Conservation (phyloP, 2,113 vertebrate genomes). For the Erythrocercus mccallii region DNA sequence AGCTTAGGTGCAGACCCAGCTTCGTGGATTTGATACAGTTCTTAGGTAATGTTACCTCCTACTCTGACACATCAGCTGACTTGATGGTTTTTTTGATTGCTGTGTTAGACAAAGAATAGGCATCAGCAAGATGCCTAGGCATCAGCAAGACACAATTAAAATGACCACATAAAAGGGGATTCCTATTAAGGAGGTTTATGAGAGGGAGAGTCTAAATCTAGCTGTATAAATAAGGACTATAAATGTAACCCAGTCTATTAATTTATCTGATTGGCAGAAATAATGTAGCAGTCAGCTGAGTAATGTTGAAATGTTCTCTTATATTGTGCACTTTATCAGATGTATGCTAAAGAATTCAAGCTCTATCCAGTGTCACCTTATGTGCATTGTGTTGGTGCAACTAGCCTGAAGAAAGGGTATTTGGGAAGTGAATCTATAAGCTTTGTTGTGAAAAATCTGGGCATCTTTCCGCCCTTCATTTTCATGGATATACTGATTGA, state of each 20-base stretch:
- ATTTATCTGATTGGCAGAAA: conserved; percentile 27
- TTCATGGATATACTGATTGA: background rate
- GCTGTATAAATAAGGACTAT: conserved; percentile 22
- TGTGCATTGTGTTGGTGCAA: background rate
- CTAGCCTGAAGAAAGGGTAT: background rate
- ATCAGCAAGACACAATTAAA: conserved; percentile 37
- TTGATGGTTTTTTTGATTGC: background rate
- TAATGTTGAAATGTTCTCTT: background rate
- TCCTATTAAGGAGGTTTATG: conserved; percentile 40
- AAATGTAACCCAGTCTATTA: conserved; percentile 11
- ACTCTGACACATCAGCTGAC: background rate
- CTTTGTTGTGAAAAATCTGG: background rate
- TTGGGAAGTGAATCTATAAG: background rate
- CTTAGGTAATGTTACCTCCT: background rate
- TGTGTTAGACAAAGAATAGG: background rate
- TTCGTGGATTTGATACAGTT: background rate
- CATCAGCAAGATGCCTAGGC: conserved; percentile 5
- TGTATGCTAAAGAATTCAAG: background rate
- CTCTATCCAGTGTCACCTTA: background rate
- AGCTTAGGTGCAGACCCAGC: background rate
- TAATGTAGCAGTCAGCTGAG: background rate
- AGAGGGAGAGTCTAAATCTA: conserved; percentile 2
- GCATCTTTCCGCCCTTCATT: background rate
- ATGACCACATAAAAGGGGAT: conserved; percentile 23
- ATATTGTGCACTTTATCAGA: background rate